These are phyloP conservation scores for Hydrozoanthus tunicans DNA, from an alignment of 64 coral and sea anemone genomes.

Conservation along the genomic window DNA sequence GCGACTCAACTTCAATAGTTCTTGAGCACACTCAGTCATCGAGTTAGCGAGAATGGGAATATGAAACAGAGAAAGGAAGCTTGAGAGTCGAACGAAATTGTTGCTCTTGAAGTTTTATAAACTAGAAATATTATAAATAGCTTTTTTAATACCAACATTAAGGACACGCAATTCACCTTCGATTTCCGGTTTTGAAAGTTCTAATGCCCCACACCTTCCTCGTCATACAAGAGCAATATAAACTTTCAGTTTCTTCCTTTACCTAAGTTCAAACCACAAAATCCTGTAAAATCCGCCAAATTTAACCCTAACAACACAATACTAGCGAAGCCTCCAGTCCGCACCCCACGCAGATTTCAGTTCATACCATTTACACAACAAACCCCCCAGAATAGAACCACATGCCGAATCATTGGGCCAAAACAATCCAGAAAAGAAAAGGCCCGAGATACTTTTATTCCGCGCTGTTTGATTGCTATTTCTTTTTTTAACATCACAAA, in stretches of 20 bases:
- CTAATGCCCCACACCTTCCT: background rate
- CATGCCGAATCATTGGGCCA: background rate
- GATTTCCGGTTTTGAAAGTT: background rate
- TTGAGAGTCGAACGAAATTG: background rate
- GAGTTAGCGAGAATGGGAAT: background rate
- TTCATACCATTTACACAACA: background rate
- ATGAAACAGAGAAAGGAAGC: too few relatives aligned
- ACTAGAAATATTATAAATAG: background rate
- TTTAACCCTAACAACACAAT: background rate
- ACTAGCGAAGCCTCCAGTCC: background rate
- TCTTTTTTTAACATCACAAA: slow-evolving; percentile 51
- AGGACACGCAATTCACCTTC: background rate
- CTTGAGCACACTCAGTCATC: background rate
- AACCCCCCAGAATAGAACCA: background rate
- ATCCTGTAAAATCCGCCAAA: slow-evolving; percentile 3
- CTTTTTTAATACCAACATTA: background rate
- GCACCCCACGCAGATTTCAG: slow-evolving; percentile 28
- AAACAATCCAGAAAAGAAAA: slow-evolving; percentile 24
- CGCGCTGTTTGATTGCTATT: background rate
- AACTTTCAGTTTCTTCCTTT: background rate
- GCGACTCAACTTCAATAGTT: background rate
- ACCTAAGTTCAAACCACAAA: slow-evolving; percentile 15
- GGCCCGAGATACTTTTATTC: background rate
- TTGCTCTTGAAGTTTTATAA: background rate
- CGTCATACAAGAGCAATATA: slow-evolving; percentile 15